Evolutionary conservation across 2,888 invertebrate species (phyloP).

Genomic region (Folsomia candida): DNA sequence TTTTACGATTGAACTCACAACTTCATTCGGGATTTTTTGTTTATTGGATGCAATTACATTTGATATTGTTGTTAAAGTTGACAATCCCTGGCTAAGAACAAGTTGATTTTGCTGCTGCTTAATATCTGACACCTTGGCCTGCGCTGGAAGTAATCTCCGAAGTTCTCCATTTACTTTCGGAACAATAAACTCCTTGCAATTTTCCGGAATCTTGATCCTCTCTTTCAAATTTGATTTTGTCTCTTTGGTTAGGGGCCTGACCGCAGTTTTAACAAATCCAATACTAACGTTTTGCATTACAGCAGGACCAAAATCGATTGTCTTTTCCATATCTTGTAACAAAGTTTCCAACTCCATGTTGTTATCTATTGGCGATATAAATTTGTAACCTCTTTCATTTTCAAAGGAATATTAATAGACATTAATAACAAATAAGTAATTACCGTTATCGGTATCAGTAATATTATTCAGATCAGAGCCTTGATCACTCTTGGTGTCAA

Average conservation of each 20-base stretch:
- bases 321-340: too few species aligned
- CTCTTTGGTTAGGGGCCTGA: neutral
- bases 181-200: neutral
- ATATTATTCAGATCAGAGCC: too few species aligned
- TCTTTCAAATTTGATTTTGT: neutral
- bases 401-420: too few species aligned
- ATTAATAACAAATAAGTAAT: too few species aligned
- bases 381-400: too few species aligned
- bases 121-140: neutral
- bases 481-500: too few species aligned
- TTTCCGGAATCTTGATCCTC: neutral
- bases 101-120: neutral
- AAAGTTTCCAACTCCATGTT: too few species aligned
- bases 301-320: neutral
- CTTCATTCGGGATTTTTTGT: neutral
- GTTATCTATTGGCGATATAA: too few species aligned
- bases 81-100: neutral
- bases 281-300: neutral
- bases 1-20: neutral
- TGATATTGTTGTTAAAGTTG: neutral
- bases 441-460: too few species aligned
- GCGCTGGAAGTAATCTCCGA: neutral
- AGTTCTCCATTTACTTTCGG: neutral
- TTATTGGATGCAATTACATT: neutral
- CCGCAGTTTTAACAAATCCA: neutral